Base-by-base conservation (phyloP, 2,797 vertebrate species). In the Chelmon rostratus region DNA sequence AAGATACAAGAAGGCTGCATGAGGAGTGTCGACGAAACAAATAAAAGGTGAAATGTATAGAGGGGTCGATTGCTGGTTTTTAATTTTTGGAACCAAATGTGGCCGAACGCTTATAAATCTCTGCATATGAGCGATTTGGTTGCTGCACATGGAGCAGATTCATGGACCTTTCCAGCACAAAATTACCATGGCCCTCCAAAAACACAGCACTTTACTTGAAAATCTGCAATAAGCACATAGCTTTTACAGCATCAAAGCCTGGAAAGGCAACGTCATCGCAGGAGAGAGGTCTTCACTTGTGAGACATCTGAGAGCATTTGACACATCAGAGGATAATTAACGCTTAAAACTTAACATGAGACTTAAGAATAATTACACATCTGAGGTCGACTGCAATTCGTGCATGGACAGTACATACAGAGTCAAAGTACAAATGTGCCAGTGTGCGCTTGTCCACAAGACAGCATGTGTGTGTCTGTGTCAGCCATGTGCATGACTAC, bases 401-500 rank as follows among this genome's bases (percentile, higher is more conserved):
- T 64, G 42, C 65, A 35, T 18, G 52, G 12, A 42, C 21, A 75
- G 8, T 38, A 3, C 25, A 35, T 1, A 37, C 65, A 52, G 19
- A 59, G 35, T 38, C 57, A 59, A 25, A 72, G 46, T 31, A n/a
- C 54, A 37, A 47, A 47, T 25, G 13, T 23, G 42, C 23, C 47
- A 47, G 57, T 42, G 40, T 42, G 40, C 2, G 13, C 8, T 9
- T 42, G 40, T 42, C 28, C 28, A 31, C 28, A 3, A 66, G 52
- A 5, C 44, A 46, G 81, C 52, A 40, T 40, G 35, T 59, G 65
- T 76, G 38, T 83, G 57, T 72, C 71, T 74, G 62, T 61, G 78
- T 90, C 79, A 78, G 79, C 49, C 85, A 82, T 91, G 87, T 87
- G 86, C 82, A 90, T 91, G 87, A 91, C 88, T 93, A 76, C 85